Conservation (phyloP, 2,797 vertebrate species). For the Macropodus opercularis region DNA sequence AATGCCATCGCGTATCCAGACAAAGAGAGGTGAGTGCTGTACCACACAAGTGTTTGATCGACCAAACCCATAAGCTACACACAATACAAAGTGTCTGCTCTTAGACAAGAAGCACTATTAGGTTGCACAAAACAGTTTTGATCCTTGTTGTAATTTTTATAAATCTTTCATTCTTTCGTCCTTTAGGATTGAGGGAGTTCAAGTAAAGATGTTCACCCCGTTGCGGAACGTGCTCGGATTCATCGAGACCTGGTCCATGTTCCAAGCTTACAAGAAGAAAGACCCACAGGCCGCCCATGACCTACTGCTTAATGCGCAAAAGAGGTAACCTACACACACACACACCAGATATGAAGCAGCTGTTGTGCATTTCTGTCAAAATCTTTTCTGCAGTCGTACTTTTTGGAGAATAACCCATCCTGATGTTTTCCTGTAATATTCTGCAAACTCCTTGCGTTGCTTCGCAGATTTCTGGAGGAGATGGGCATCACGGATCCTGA, state of each 20-base stretch:
- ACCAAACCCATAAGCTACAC: background rate
- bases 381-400: no score
- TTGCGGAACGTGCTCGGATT: slow-evolving; percentile 65
- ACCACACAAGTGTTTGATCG: background rate
- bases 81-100: background rate
- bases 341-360: no score
- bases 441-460: background rate
- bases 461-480: slow-evolving; percentile 72
- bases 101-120: background rate
- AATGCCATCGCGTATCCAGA: slow-evolving; percentile 76
- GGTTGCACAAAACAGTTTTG: background rate
- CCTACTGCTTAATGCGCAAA: slow-evolving; percentile 60
- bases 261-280: slow-evolving; percentile 63
- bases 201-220: slow-evolving; percentile 36
- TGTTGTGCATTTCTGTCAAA: no score
- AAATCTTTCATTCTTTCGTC: background rate
- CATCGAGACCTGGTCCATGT: slow-evolving; percentile 72
- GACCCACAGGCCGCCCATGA: slow-evolving; percentile 58
- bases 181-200: slow-evolving; percentile 66
- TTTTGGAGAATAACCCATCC: no score
- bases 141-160: background rate
- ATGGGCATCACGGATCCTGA: slow-evolving; percentile 75
- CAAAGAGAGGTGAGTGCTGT: slow-evolving; percentile 77
- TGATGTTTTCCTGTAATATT: no score
- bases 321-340: slow-evolving; percentile 52